These are phyloP conservation scores for Lithobates pipiens DNA, from an alignment of 2,797 vertebrate species.

Conservation along the genomic window DNA sequence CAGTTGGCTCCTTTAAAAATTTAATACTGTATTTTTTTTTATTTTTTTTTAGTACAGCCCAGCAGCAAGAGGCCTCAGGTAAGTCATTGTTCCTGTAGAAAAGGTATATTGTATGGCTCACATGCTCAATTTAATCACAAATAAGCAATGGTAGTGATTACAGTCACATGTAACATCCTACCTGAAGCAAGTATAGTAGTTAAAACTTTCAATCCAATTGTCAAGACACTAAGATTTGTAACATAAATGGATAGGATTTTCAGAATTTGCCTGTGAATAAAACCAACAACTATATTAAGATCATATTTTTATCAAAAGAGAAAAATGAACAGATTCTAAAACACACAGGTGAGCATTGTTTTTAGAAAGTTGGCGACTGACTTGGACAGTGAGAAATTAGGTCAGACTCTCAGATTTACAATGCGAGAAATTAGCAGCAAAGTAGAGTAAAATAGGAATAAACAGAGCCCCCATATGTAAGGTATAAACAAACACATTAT, in stretches of 20 bases:
- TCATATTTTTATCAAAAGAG: not conserved
- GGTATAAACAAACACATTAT: too few species aligned
- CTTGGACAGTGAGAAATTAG: too few species aligned
- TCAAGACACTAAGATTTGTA: constrained; percentile 76
- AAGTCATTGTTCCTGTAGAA: not conserved
- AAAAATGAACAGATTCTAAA: not conserved
- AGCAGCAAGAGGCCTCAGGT: not conserved
- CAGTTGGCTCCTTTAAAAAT: too few species aligned
- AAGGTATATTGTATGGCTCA: not conserved
- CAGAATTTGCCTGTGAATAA: constrained; percentile 84
- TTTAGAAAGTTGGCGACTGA: too few species aligned
- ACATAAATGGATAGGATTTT: constrained; percentile 82
- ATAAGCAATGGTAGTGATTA: not conserved
- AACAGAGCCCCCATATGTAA: too few species aligned
- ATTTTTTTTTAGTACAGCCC: too few species aligned
- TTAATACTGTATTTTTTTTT: too few species aligned
- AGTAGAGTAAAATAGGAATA: too few species aligned
- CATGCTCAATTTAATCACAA: not conserved
- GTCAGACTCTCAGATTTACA: too few species aligned
- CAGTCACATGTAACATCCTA: constrained; percentile 63
- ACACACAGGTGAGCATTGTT: too few species aligned
- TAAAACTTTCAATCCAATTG: constrained; percentile 84
- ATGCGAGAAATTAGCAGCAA: too few species aligned
- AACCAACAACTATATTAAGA: not conserved
- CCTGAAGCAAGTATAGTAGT: constrained; percentile 90